Conservation (phyloP, 2,797 vertebrate species). For the Cephalopachus bancanus region DNA sequence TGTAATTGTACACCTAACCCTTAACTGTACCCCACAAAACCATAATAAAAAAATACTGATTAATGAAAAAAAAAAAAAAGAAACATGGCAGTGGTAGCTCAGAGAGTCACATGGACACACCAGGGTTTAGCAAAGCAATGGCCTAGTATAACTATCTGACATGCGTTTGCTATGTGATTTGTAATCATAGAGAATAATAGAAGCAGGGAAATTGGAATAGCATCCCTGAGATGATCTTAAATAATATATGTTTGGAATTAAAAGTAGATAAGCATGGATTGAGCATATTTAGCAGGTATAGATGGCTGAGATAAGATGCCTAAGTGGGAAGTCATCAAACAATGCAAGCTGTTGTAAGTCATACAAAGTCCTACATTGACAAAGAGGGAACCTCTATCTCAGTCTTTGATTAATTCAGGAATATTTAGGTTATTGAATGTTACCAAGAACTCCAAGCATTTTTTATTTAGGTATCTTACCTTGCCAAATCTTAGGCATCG, state of each 20-base stretch:
- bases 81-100: no score
- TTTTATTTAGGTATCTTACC: not conserved
- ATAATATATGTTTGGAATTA: not conserved
- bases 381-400: not conserved
- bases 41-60: no score
- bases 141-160: not conserved
- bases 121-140: no score
- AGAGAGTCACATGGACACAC: no score
- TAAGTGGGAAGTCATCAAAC: no score
- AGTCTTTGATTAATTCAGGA: not conserved
- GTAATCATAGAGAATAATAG: not conserved
- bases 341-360: no score
- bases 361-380: no score
- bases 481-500: not conserved
- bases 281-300: fast-evolving
- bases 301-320: not conserved
- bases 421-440: not conserved
- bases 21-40: no score
- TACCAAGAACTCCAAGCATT: not conserved
- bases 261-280: not conserved
- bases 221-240: not conserved
- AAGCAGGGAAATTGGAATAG: not conserved
- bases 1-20: no score
- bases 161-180: not conserved
- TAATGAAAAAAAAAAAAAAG: no score